A percentile compares a stretch with the other conserved stretches of the same genome.
Evolutionary conservation across 2,113 vertebrate genomes (phyloP).

Genomic region (Tachysurus vachellii): DNA sequence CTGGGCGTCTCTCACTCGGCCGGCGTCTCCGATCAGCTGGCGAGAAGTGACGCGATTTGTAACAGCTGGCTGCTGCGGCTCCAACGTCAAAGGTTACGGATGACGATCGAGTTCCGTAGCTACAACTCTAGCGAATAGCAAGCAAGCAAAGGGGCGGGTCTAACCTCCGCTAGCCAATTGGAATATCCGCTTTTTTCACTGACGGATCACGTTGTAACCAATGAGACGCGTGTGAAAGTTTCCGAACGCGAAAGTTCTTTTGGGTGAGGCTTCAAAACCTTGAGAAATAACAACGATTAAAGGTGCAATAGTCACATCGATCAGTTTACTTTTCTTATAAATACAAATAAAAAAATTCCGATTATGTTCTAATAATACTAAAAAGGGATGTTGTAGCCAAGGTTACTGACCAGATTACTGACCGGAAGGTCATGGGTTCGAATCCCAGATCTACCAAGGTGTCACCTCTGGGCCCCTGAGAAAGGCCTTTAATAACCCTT

Average conservation of each 20-base stretch:
- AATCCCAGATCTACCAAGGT: no score
- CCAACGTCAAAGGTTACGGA: conserved; percentile 61
- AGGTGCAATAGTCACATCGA: neutral
- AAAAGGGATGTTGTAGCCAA: no score
- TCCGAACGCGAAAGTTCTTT: conserved; percentile 37
- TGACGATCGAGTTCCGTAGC: conserved; percentile 61
- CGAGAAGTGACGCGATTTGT: conserved; percentile 82
- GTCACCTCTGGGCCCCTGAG: no score
- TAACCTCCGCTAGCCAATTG: conserved; percentile 14
- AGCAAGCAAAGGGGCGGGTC: conserved; percentile 22
- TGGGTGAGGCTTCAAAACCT: neutral
- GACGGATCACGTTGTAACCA: conserved; percentile 31
- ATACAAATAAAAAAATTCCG: neutral
- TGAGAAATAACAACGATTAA: neutral
- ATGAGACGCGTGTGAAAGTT: conserved; percentile 44
- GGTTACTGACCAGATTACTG: no score
- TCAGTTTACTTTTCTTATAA: neutral
- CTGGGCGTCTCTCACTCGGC: conserved; percentile 47
- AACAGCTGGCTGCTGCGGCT: conserved; percentile 71
- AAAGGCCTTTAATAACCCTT: no score
- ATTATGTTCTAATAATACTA: neutral
- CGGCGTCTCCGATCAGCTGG: conserved; percentile 95
- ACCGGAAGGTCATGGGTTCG: no score
- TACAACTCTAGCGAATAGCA: conserved; percentile 48
- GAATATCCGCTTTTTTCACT: neutral